phyloP scores from a whole-genome alignment of 1,140 invertebrate genomes.

The Drosophila arizonae region DNA sequence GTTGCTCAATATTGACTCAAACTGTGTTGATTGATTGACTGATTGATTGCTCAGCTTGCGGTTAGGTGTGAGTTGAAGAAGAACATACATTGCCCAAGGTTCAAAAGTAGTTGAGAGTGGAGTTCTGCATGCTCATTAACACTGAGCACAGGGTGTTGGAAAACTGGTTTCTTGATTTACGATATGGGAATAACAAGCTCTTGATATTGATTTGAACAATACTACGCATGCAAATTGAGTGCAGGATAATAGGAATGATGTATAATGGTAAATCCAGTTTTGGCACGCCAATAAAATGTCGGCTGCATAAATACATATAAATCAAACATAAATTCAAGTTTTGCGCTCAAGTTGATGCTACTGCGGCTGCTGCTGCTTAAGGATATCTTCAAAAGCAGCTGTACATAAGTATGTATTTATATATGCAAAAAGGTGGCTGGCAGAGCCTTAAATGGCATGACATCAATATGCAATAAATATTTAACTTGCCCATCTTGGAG shows the following conservation, averaged over 20 bases:
- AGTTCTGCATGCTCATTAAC: not conserved
- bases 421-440: slow-evolving; percentile 62
- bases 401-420: slow-evolving; percentile 49
- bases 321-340: not conserved
- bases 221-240: slow-evolving; percentile 2
- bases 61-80: no score
- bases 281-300: slow-evolving; percentile 1
- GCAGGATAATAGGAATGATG: slow-evolving; percentile 5
- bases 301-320: slow-evolving; percentile 4
- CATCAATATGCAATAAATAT: slow-evolving; percentile 81
- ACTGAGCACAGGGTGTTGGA: not conserved
- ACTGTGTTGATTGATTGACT: no score
- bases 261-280: not conserved
- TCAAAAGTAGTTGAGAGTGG: not conserved
- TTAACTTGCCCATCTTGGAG: slow-evolving; percentile 74
- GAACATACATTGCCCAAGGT: no score
- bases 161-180: not conserved
- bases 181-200: not conserved
- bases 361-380: not conserved
- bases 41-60: no score
- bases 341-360: slow-evolving; percentile 1
- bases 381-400: slow-evolving; percentile 25
- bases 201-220: slow-evolving; percentile 5
- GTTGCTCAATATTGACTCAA: no score
- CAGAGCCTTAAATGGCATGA: slow-evolving; percentile 70